Evolutionary conservation across 2,797 vertebrate genomes (phyloP).

Genomic region (Nannoperca australis): DNA sequence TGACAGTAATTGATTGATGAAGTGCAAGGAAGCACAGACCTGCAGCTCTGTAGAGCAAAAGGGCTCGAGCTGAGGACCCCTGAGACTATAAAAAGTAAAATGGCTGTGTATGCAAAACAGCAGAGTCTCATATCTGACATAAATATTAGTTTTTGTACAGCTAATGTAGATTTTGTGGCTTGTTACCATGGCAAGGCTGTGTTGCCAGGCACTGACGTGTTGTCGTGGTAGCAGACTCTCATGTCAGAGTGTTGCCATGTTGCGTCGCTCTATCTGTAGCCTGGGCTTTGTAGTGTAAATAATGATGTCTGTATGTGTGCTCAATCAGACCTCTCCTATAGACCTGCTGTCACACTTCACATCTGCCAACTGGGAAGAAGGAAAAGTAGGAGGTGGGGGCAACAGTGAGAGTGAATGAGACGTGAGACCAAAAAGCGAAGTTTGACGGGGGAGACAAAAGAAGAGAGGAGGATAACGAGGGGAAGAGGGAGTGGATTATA

Average conservation of each 20-base stretch:
- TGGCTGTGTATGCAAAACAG: conserved; percentile 23
- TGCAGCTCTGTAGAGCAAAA: conserved; percentile 16
- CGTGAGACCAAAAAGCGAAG: conserved; percentile 53
- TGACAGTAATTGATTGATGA: conserved; percentile 73
- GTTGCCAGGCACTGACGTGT: conserved; percentile 71
- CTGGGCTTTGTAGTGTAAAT: conserved; percentile 80
- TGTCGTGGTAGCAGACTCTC: conserved; percentile 70
- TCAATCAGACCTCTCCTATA: conserved; percentile 55
- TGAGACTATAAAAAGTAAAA: conserved; percentile 35
- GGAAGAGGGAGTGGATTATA: conserved; percentile 59
- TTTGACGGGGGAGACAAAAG: conserved; percentile 44
- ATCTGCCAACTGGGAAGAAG: conserved; percentile 47
- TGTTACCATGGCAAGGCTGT: conserved; percentile 74
- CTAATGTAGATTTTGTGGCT: conserved; percentile 59
- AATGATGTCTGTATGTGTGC: conserved; percentile 45
- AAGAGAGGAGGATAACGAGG: conserved; percentile 50
- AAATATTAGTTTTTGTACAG: conserved; percentile 56
- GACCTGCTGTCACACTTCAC: conserved; percentile 67
- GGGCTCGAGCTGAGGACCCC: conserved; percentile 31
- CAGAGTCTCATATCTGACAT: conserved; percentile 45
- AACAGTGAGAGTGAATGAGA: conserved; percentile 44
- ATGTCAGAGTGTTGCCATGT: conserved; percentile 71
- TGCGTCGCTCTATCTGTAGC: conserved; percentile 61
- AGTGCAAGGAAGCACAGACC: conserved; percentile 36
- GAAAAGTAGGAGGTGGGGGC: conserved; percentile 1